Evolutionary conservation across 2,888 invertebrate genomes (phyloP).

Genomic region (Syrista parreyssii): DNA sequence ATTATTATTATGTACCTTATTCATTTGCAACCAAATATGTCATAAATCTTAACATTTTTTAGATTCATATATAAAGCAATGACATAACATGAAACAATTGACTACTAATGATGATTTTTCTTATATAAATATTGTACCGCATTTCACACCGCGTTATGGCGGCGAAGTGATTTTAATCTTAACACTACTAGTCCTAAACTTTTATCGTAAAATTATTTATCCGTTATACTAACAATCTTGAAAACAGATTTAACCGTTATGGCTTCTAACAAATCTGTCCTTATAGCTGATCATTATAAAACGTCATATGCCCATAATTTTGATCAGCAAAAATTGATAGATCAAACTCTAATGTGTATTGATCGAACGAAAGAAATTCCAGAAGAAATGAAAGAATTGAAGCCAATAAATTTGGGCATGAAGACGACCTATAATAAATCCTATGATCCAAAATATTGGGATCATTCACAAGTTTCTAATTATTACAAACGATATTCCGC

Average conservation of each 20-base stretch:
- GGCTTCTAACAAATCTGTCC: background rate
- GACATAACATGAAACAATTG: background rate
- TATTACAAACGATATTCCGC: constrained; percentile 25
- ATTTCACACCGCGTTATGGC: background rate
- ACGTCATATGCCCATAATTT: constrained; percentile 32
- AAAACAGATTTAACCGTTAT: background rate
- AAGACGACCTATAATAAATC: constrained; percentile 12
- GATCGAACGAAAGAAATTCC: constrained; percentile 16
- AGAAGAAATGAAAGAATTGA: constrained; percentile 17
- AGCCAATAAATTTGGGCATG: constrained; percentile 14
- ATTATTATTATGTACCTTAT: background rate
- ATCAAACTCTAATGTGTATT: constrained; percentile 24
- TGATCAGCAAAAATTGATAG: constrained; percentile 28
- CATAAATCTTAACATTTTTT: no score
- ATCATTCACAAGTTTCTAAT: background rate
- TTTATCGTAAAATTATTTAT: background rate
- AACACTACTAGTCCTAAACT: background rate
- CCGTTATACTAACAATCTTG: background rate
- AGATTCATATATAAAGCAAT: no score
- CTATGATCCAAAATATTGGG: constrained; percentile 18
- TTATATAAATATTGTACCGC: background rate
- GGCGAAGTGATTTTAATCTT: background rate
- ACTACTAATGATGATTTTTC: background rate
- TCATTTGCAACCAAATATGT: no score
- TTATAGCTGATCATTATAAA: constrained; percentile 17